Base-by-base conservation (phyloP, 1,140 invertebrate genomes). In the Lasioglossum baleicum region DNA sequence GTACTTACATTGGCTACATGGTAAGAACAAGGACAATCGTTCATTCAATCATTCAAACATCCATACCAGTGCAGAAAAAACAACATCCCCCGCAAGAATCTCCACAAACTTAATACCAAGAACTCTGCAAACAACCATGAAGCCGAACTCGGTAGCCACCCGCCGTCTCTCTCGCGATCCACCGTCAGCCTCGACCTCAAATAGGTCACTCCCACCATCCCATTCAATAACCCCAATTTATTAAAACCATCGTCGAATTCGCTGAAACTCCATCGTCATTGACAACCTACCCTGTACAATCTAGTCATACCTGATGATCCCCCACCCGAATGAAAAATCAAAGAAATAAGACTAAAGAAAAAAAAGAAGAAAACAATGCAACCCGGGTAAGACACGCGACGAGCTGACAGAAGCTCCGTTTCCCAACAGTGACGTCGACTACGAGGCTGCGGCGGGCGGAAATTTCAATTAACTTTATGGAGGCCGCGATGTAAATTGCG, bases 391-490 rank as follows among this genome's bases (percentile, higher is more conserved):
- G 72, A 67, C 72, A 61, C 78, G 66, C 79, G 66, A 70, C 79
- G 79, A 76, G 26, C 72, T 53, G 64, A 63, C 65, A 26, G 26
- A 51, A 35, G 64, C 48, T 75, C 64, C 60, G 44, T 68, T 60
- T 44, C 10, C 35, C 71, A 84, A 58, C 83, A 74, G 78, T 65
- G 69, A 79, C 78, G 83, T 81, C 82, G 82, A 68, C 65, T 56
- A 53, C 75, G 69, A 68, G 76, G 82, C 73, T 75, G 84, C 75
- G 73, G 82, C 77, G 76, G 74, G 66, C 85, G 83, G 81, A 89
- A 89, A 88, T 88, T 89, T 88, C 80, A 88, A 89, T 89, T 87
- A 89, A 89, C 85, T 89, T 89, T 88, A 89, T 83, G 85, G 83
- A 86, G 83, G 82, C 85, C 81, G 87, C 85, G 87, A 88, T 87